Base-by-base conservation (phyloP, 2,797 vertebrate genomes). In the Setipinna tenuifilis region DNA sequence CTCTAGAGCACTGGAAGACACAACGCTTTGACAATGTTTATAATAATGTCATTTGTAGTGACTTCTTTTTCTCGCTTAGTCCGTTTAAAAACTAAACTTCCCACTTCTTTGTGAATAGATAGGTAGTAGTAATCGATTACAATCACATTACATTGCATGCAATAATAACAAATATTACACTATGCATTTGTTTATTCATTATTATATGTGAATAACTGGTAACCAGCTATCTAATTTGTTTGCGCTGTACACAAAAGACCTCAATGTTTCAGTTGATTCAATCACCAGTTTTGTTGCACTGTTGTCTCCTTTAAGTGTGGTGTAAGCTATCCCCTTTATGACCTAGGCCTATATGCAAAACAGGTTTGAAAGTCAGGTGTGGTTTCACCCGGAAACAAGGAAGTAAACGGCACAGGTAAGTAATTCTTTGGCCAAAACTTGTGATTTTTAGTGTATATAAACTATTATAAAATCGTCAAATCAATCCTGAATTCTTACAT, bases 391-490 rank as follows among this genome's bases (percentile, higher is more conserved):
- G 35, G 71, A 78, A 78, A 78, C 21, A 31, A 78, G 71, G 71
- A 78, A 78, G 71, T 35, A 78, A 78, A 10, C 71, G 71, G 19
- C 71, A 59, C 19, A 78, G 71, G 71, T 78, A 11, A 44, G 71
- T 17, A 78, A 71, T 28, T 71, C 25, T 71, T 1, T 19, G 14
- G 25, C 19, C 11, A 71, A 4, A 2, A 65, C 6, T n/a, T 21
- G 19, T 21, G 2, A 17, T 44, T 17, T 35, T 19, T 35, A 16
- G 6, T 17, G 17, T 10, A 44, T 78, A 68, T 16, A 1, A 21
- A 78, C 3, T 44, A 9, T 21, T 44, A 31, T 17, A 21, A 44
- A 44, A 19, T 17, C 19, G 2, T 6, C 41, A 7, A 44, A 44
- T 21, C 0, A 17, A 31, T 14, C 17, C 16, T 71, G 16, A 31